These are phyloP conservation scores for Leptothorax acervorum DNA, from an alignment of 2,888 invertebrate species.

Conservation along the genomic window DNA sequence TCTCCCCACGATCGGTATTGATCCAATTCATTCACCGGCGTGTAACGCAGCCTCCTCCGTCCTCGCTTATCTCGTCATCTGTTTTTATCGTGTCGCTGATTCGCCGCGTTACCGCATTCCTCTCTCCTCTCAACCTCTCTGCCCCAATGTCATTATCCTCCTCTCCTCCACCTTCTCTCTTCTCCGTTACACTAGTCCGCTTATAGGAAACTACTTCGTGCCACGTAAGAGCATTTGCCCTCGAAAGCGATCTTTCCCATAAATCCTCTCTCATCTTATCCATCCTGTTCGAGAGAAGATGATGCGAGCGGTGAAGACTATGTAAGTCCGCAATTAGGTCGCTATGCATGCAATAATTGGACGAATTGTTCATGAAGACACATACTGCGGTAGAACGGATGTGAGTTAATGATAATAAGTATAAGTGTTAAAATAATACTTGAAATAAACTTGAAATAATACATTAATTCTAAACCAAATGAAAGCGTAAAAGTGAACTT, in stretches of 20 bases:
- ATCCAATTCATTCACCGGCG: slow-evolving; percentile 36
- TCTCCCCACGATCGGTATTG: slow-evolving; percentile 27
- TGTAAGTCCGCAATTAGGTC: slow-evolving; percentile 55
- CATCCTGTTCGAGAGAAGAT: slow-evolving; percentile 5
- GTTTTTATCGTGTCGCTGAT: slow-evolving; percentile 52
- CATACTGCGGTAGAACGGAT: background rate
- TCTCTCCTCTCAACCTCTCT: slow-evolving; percentile 20
- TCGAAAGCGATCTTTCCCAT: slow-evolving; percentile 47
- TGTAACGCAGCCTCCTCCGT: background rate
- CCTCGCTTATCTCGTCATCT: slow-evolving; percentile 50
- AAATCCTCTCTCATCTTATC: slow-evolving; percentile 50
- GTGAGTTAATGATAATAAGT: background rate
- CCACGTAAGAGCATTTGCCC: slow-evolving; percentile 53
- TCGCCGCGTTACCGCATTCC: slow-evolving; percentile 36
- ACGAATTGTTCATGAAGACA: slow-evolving; percentile 27
- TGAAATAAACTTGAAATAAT: background rate
- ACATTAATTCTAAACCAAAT: background rate
- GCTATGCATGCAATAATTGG: slow-evolving; percentile 46
- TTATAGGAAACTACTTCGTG: slow-evolving; percentile 54
- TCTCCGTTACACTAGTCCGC: slow-evolving; percentile 53
- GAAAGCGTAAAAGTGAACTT: background rate
- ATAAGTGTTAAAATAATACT: background rate
- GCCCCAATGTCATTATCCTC: slow-evolving; percentile 46
- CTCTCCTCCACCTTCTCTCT: slow-evolving; percentile 22
- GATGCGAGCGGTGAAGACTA: slow-evolving; percentile 1